phyloP scores from a whole-genome alignment of 2,888 invertebrate species.

The Andricus curvator region DNA sequence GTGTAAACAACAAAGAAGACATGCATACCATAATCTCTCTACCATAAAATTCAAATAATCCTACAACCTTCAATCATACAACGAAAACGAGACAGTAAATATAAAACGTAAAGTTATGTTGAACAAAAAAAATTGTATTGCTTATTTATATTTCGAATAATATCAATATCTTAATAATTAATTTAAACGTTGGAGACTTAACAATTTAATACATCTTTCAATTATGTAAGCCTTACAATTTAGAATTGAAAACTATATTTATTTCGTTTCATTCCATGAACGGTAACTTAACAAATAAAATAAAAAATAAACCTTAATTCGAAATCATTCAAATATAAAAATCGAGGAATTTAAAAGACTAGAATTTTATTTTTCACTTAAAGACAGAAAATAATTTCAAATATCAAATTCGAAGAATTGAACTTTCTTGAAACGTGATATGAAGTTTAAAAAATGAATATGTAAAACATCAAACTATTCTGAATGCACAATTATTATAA shows the following conservation, averaged over 20 bases:
- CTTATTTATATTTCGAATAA: neutral
- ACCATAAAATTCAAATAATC: slow-evolving; percentile 26
- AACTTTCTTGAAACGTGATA: neutral
- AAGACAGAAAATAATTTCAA: neutral
- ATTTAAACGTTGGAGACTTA: too few species aligned
- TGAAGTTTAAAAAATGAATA: neutral
- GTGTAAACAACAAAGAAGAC: neutral
- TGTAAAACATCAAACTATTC: neutral
- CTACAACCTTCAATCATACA: neutral
- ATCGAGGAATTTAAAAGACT: neutral
- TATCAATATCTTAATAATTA: too few species aligned
- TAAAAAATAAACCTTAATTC: too few species aligned
- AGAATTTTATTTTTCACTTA: neutral
- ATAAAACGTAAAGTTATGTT: neutral
- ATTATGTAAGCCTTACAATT: too few species aligned
- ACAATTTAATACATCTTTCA: too few species aligned
- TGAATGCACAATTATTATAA: too few species aligned
- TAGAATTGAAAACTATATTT: too few species aligned
- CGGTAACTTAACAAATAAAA: too few species aligned
- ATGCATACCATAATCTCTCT: slow-evolving; percentile 2
- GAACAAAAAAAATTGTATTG: neutral
- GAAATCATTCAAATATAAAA: neutral
- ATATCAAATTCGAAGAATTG: neutral
- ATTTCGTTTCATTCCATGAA: too few species aligned
- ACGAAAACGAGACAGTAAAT: neutral